Evolutionary conservation across 2,797 vertebrate species (phyloP), one percentile per base, ranked within the genome.

Genomic region (Vultur gryphus): DNA sequence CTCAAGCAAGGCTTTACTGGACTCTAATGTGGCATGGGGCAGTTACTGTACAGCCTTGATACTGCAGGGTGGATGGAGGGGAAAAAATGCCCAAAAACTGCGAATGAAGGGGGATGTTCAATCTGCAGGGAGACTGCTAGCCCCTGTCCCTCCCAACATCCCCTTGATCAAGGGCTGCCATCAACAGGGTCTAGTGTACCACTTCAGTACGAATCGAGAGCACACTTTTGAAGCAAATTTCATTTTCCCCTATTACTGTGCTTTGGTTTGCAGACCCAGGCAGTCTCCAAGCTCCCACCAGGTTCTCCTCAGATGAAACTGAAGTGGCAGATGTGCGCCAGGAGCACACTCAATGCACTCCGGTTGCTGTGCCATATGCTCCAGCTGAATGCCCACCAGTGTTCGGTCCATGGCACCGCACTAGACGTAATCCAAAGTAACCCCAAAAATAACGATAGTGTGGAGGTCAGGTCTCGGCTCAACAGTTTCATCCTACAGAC

Each of bases 361-460:
- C 2, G 1, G 16, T 39, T 49, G 55, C 49, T 75, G 26, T 37
- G 62, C 43, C 6, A 1, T 39, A 5, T 4, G 17, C 11, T 81
- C 11, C 59, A 72, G 41, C 18, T 29, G 17, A 48, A 55, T 7
- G 51, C 16, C 13, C 13, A 10, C 13, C 23, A n/a, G 33, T 0
- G 0, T n/a, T 37, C 3, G 5, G 49, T 29, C 26, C 8, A 3
- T 3, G 9, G 51, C 59, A 82, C 21, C 3, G 7, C 33, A 7
- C 16, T 7, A 19, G 15, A 52, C 26, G 28, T 69, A 81, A 55
- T 8, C 8, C 41, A 26, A 59, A 61, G 10, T 17, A 79, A 44
- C 4, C 17, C 11, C 16, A 2, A 48, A 69, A 85, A 87, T 19
- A 73, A n/a, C 28, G 9, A 15, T 3, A 44, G 4, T 2, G 28